A percentile compares a stretch with the other conserved stretches of the same genome.
phyloP scores from a whole-genome alignment of 2,113 vertebrate genomes.

The Elephas maximus region DNA sequence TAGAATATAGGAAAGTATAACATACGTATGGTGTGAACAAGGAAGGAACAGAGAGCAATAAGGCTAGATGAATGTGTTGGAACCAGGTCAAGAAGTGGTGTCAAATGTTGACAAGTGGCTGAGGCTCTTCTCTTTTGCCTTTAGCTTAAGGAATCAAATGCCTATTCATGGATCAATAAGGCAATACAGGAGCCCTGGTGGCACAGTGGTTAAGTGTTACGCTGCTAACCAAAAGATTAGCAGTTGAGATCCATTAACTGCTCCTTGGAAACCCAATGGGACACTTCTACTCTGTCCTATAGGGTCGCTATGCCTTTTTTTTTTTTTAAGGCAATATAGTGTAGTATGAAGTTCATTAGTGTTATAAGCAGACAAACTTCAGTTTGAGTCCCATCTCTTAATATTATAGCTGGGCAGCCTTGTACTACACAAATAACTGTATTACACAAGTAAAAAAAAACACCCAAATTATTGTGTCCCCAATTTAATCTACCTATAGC shows the following conservation, averaged over 20 bases:
- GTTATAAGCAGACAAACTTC: not conserved
- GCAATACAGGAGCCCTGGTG: not conserved
- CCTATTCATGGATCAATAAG: not conserved
- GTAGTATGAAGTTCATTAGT: not conserved
- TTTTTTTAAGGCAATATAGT: not conserved
- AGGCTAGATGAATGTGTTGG: not conserved
- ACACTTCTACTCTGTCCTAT: too few species aligned
- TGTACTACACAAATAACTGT: not conserved
- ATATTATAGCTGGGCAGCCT: not conserved
- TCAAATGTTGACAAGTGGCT: not conserved
- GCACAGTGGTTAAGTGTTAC: too few species aligned
- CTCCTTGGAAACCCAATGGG: too few species aligned
- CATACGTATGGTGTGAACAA: not conserved
- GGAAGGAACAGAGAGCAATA: not conserved
- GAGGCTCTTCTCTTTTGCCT: not conserved
- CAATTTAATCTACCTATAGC: not conserved
- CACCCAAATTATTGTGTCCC: not conserved
- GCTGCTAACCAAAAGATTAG: too few species aligned
- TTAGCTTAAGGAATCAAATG: conserved; percentile 11
- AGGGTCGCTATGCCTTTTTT: too few species aligned
- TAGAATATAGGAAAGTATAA: not conserved
- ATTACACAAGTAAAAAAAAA: not conserved
- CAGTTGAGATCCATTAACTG: too few species aligned
- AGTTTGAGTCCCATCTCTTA: not conserved
- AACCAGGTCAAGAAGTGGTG: not conserved